phyloP scores from a whole-genome alignment of 2,113 vertebrate species.

The Porphyrio hochstetteri region DNA sequence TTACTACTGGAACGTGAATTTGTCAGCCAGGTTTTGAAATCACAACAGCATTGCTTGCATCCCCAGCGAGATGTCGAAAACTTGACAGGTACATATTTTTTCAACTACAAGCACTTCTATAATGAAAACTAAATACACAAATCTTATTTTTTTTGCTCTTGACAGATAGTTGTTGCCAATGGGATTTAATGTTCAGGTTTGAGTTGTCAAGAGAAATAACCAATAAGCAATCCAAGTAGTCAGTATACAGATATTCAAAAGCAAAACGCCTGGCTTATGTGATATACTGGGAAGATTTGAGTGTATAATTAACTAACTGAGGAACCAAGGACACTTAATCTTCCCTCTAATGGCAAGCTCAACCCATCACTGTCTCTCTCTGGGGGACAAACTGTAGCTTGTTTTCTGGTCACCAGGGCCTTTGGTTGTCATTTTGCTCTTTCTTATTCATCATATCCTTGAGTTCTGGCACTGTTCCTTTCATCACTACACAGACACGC shows the following conservation, averaged over 20 bases:
- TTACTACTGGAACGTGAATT: slow-evolving; percentile 86
- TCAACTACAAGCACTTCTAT: slow-evolving; percentile 86
- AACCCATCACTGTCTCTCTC: slow-evolving; percentile 82
- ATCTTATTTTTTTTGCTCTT: slow-evolving; percentile 78
- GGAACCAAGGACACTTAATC: slow-evolving; percentile 90
- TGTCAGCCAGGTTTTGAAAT: slow-evolving; percentile 92
- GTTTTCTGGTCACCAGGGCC: slow-evolving; percentile 84
- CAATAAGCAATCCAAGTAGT: slow-evolving; percentile 92
- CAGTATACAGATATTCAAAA: slow-evolving; percentile 82
- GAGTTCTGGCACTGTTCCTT: slow-evolving; percentile 82
- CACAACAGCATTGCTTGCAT: slow-evolving; percentile 85
- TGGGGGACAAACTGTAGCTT: slow-evolving; percentile 83
- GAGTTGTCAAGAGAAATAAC: slow-evolving; percentile 94
- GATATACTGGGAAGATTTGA: slow-evolving; percentile 82
- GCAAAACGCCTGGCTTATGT: slow-evolving; percentile 79
- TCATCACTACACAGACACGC: slow-evolving; percentile 85
- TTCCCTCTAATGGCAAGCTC: slow-evolving; percentile 89
- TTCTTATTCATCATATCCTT: slow-evolving; percentile 86
- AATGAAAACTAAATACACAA: slow-evolving; percentile 97
- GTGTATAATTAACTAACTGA: slow-evolving; percentile 93
- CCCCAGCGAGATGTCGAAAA: slow-evolving; percentile 87
- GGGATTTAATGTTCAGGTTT: slow-evolving; percentile 90
- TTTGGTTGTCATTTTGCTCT: slow-evolving; percentile 85
- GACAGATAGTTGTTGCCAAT: slow-evolving; percentile 90
- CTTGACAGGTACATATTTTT: slow-evolving; percentile 96